A percentile compares a stretch with the other conserved stretches of the same genome.
Conservation (phyloP, 2,888 invertebrate species). For the Athetis lepigone region DNA sequence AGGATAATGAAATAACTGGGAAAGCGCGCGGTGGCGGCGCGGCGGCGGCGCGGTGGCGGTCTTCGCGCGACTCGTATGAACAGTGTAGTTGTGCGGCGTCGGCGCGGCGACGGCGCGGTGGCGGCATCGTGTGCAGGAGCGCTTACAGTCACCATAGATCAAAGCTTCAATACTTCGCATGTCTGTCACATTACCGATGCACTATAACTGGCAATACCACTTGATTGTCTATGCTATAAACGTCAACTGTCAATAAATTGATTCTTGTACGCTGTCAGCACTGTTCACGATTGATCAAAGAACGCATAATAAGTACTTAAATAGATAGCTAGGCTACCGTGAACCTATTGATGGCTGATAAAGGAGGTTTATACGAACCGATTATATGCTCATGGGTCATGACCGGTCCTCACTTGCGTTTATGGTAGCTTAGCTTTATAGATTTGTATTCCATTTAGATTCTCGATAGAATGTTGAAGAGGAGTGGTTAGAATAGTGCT, state of each 20-base stretch:
- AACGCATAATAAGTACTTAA: no score
- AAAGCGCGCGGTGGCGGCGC: no score
- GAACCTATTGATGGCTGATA: constrained; percentile 42
- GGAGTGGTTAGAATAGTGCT: no score
- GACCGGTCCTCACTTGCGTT: constrained; percentile 40
- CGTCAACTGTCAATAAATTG: constrained; percentile 37
- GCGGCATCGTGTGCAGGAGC: no score
- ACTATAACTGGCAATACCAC: constrained; percentile 23
- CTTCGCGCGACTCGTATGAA: no score
- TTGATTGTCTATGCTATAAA: constrained; percentile 34
- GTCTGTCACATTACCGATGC: constrained; percentile 28
- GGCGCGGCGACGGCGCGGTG: no score
- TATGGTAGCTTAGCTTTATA: constrained; percentile 34
- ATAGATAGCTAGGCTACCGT: constrained; percentile 6
- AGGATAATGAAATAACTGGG: no score
- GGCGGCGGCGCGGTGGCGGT: no score
- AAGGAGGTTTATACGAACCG: constrained; percentile 32
- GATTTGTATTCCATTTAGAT: constrained; percentile 19
- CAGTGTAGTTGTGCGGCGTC: no score
- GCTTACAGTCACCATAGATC: constrained; percentile 34
- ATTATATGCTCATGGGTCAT: constrained; percentile 44
- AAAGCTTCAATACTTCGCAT: constrained; percentile 26
- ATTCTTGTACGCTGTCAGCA: constrained; percentile 24
- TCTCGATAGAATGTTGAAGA: no score
- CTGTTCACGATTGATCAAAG: constrained; percentile 25